Base-by-base conservation (phyloP, 2,888 invertebrate species). In the Rhyacophila evoluta region DNA sequence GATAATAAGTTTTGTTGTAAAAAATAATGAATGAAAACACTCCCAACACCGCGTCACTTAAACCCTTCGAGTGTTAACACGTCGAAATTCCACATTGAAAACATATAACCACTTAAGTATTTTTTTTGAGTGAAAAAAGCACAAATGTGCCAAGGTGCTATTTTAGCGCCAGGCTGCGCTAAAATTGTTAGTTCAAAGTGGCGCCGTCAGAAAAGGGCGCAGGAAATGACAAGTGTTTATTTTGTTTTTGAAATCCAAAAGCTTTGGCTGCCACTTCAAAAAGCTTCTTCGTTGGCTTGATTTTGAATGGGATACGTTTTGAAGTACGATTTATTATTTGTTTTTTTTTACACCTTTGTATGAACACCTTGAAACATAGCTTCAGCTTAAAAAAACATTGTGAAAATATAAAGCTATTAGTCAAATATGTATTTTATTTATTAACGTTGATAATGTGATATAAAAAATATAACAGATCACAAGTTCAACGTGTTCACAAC, bases 171-270 rank as follows among this genome's bases (percentile, higher is more conserved):
- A 39, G 33, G 68, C 29, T 74, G 75, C 75, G 75, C 74, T 28
- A 78, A 71, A 71, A 75, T 72, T 67, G 55, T 55, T 19, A 8
- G 55, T 55, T 55, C 25, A 55, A 55, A 55, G 55, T 55, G 55
- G 55, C 55, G 55, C 75, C 38, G 15, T 19, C 6, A 36, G 10
- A 11, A 55, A 55, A 33, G 15, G n/a, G 39, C 76, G 37, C 75
- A 75, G 78, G 80, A 80, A 78, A 78, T 78, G 70, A 69, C 78
- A 80, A 80, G 80, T 80, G 80, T 78, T 80, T 80, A 71, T 75
- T 80, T 80, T 78, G 72, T 25, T 36, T 80, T 70, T 72, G 28
- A 25, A 67, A 71, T 25, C 12, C 33, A 29, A 70, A 70, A 70
- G 70, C 69, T 69, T 4, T 5, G 29, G 6, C 33, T 33, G 28